Base-by-base conservation (phyloP, 2,888 invertebrate species). In the Platycheirus rosarum region DNA sequence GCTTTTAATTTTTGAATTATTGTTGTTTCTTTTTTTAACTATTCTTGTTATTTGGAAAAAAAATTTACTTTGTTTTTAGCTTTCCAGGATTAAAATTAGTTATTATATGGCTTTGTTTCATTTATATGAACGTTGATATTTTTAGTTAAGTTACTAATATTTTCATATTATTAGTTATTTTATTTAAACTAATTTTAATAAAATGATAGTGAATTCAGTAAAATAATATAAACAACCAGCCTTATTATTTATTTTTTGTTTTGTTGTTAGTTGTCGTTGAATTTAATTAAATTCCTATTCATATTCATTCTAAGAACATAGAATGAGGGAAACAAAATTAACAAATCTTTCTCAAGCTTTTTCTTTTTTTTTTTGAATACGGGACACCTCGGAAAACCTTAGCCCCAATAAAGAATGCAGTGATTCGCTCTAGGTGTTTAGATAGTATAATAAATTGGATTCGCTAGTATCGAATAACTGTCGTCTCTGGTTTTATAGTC, bases 121-220 rank as follows among this genome's bases (percentile, higher is more conserved):
- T 77, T 40, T 48, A 37, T 32, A 35, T 63, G 66, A 40, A 57
- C 49, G 42, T 76, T 71, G 7, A 44, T 60, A 66, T 63, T 66
- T 71, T 76, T 76, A 70, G 29, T 76, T 65, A 55, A 73, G 76
- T 23, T 49, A 66, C 44, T 71, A 66, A 76, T 46, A 40, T 62
- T 46, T 66, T 82, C 57, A 79, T 76, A 66, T 68, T 55, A 48
- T 66, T 62, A 77, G 62, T 48, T 76, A 77, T 73, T 63, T 70
- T 71, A 76, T 75, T 82, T 71, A 49, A 63, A 71, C 55, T 68
- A 68, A 82, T 68, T 76, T 68, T 57, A 29, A 69, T 55, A 35
- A 32, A 63, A 66, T 71, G 68, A 68, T 82, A 82, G 82, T 82
- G 49, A 82, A 82, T 63, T 82, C 63, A 73, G 51, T 77, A 62